These are phyloP conservation scores for Hydropsyche tenuis DNA, from an alignment of 1,140 invertebrate genomes.

Conservation along the genomic window DNA sequence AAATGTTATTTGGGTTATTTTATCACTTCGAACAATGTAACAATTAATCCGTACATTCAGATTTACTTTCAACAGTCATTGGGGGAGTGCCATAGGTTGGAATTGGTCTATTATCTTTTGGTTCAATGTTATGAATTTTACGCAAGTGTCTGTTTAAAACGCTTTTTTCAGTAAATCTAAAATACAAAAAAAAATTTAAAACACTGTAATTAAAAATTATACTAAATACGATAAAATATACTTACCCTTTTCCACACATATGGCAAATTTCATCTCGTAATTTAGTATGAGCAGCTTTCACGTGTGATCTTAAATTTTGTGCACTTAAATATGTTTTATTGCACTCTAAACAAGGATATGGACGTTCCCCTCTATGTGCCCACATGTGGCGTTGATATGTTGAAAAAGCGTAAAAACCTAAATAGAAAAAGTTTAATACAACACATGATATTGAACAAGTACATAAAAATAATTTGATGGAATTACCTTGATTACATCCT, in stretches of 20 bases:
- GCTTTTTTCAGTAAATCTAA: conserved; percentile 43
- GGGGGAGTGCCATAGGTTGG: neutral
- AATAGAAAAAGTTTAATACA: conserved; percentile 7
- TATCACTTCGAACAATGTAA: too few relatives aligned
- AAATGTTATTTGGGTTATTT: too few relatives aligned
- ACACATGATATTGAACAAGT: neutral
- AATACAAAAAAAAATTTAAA: conserved; percentile 17
- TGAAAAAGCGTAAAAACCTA: conserved; percentile 45
- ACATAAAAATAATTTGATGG: neutral
- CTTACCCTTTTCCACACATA: conserved; percentile 42
- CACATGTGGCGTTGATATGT: conserved; percentile 44
- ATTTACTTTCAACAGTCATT: neutral
- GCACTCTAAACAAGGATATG: conserved; percentile 36
- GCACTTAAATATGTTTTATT: conserved; percentile 41
- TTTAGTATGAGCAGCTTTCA: conserved; percentile 35
- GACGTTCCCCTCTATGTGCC: conserved; percentile 36
- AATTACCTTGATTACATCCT: conserved; percentile 40
- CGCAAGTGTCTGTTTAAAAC: conserved; percentile 43
- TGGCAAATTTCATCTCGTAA: conserved; percentile 44
- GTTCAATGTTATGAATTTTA: conserved; percentile 41
- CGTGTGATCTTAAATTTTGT: conserved; percentile 39
- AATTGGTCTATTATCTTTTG: conserved; percentile 35
- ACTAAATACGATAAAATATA: neutral
- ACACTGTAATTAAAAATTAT: neutral
- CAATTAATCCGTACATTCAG: too few relatives aligned